Evolutionary conservation across 2,797 vertebrate genomes (phyloP).

Genomic region (Epinephelus malabaricus): DNA sequence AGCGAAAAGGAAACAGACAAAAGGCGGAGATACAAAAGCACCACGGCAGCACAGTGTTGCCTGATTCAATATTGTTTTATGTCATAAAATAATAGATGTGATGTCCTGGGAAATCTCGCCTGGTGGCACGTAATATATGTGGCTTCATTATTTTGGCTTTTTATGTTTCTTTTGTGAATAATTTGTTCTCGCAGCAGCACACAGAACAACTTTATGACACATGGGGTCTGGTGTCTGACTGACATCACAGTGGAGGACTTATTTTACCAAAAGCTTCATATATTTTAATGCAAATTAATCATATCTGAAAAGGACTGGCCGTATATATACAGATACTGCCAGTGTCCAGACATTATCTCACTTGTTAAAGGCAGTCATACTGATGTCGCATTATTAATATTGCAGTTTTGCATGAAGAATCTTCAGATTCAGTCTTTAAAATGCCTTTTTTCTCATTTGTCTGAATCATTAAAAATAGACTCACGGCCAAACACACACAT

Average conservation of each 20-base stretch:
- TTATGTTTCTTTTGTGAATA: conserved; percentile 17
- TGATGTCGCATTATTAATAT: background rate
- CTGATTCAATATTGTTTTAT: conserved; percentile 11
- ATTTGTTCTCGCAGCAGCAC: background rate
- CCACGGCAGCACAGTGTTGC: background rate
- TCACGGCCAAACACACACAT: background rate
- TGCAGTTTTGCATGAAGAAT: background rate
- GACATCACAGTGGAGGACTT: background rate
- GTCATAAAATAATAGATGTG: background rate
- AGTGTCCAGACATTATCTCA: background rate
- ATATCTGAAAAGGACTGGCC: background rate
- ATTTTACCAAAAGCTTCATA: background rate
- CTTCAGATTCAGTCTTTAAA: background rate
- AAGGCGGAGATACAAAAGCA: background rate
- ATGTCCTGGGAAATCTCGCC: conserved; percentile 16
- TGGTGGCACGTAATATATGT: background rate
- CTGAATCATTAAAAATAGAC: background rate
- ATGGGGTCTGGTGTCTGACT: background rate
- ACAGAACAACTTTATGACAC: conserved; percentile 3
- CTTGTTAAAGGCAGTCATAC: background rate
- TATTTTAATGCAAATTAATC: background rate
- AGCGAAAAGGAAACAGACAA: background rate
- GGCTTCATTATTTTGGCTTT: conserved; percentile 21
- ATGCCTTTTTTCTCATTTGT: background rate
- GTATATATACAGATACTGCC: background rate